phyloP scores from a whole-genome alignment of 2,888 invertebrate genomes.

The Dryococelus australis region DNA sequence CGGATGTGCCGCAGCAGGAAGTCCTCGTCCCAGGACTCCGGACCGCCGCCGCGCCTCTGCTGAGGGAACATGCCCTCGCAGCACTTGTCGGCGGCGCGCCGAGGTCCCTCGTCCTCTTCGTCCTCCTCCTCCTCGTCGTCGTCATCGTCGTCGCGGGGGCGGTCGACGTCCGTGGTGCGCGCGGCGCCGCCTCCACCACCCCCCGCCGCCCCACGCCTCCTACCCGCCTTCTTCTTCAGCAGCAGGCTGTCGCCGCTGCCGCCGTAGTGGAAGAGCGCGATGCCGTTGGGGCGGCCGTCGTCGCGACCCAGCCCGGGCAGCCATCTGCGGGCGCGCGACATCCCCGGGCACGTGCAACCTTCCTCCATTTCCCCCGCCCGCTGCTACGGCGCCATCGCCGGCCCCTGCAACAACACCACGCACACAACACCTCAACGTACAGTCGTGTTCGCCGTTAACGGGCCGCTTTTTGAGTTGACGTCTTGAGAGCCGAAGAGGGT shows the following conservation, averaged over 20 bases:
- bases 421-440: not conserved
- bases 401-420: not conserved
- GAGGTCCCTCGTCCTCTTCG: not conserved
- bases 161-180: slow-evolving; percentile 26
- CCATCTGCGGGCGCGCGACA: slow-evolving; percentile 11
- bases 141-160: slow-evolving; percentile 31
- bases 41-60: slow-evolving; percentile 34
- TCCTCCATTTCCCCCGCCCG: not conserved
- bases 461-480: too few species aligned
- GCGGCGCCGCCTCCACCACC: not conserved
- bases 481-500: too few species aligned
- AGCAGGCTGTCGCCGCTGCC: slow-evolving; percentile 32
- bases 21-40: slow-evolving; percentile 44
- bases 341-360: slow-evolving; percentile 33
- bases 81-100: not conserved
- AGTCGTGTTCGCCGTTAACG: too few species aligned
- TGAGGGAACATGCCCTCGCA: not conserved
- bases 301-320: not conserved
- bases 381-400: slow-evolving; percentile 28
- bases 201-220: not conserved
- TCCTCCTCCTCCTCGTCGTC: slow-evolving; percentile 26
- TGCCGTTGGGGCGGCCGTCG: slow-evolving; percentile 37
- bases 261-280: slow-evolving; percentile 31
- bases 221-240: slow-evolving; percentile 29
- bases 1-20: slow-evolving; percentile 43